Evolutionary conservation across 2,113 vertebrate species (phyloP).

Genomic region (Tricholaema leucomelas): DNA sequence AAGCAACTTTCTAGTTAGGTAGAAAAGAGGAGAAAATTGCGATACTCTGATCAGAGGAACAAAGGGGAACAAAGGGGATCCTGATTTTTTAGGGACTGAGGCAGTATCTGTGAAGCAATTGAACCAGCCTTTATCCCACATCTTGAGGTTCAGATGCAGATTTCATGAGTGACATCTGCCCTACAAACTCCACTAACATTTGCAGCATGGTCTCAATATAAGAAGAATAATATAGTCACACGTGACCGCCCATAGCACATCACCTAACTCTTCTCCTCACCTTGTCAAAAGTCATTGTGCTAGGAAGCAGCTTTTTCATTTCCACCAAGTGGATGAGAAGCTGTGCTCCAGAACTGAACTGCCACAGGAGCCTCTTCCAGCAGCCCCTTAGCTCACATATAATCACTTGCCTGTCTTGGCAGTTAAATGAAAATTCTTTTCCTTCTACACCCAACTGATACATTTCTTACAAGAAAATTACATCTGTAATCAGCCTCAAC

Average conservation of each 20-base stretch:
- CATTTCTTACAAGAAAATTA: neutral
- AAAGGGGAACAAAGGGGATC: neutral
- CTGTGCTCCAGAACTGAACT: neutral
- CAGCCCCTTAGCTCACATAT: fast-evolving
- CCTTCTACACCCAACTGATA: neutral
- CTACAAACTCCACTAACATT: neutral
- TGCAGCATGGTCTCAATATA: neutral
- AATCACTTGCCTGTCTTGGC: neutral
- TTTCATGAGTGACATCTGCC: neutral
- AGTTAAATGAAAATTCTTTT: neutral
- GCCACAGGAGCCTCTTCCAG: neutral
- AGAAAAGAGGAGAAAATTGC: neutral
- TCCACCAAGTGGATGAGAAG: fast-evolving
- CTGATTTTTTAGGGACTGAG: neutral
- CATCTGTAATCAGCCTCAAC: neutral
- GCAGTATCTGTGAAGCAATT: neutral
- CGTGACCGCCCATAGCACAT: fast-evolving
- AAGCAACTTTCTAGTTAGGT: neutral
- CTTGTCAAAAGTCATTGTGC: neutral
- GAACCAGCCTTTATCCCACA: neutral
- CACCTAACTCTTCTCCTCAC: neutral
- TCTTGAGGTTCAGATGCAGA: neutral
- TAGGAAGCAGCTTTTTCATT: neutral
- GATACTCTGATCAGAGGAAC: neutral
- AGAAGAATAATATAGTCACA: neutral